phyloP scores from a whole-genome alignment of 2,797 vertebrate genomes.

The Lagodon rhomboides region DNA sequence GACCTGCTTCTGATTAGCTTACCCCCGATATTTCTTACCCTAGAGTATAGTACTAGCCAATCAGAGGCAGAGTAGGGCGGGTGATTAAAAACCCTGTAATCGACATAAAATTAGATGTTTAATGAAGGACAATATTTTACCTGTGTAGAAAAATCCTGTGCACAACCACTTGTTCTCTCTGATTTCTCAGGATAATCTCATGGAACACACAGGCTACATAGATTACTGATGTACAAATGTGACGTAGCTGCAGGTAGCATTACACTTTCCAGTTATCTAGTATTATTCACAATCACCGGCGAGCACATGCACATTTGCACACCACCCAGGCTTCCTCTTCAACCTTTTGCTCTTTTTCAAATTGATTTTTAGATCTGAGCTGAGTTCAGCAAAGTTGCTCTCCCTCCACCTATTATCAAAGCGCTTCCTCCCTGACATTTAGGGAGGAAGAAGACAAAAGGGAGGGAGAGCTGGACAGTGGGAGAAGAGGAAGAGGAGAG shows the following conservation, averaged over 20 bases:
- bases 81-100: no score
- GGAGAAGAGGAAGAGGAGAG: conserved; percentile 48
- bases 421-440: conserved; percentile 80
- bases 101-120: background rate
- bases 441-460: conserved; percentile 59
- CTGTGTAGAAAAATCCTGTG: background rate
- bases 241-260: background rate
- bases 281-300: conserved; percentile 22
- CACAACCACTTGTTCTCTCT: background rate
- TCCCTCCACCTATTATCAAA: conserved; percentile 73
- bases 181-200: background rate
- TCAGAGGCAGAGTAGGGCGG: no score
- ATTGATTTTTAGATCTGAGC: conserved; percentile 79
- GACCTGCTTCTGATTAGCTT: no score
- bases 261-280: background rate
- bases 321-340: conserved; percentile 42
- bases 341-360: conserved; percentile 68
- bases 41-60: no score
- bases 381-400: conserved; percentile 71
- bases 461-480: conserved; percentile 8
- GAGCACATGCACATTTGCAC: conserved; percentile 1
- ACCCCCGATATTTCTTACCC: no score
- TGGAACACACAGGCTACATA: background rate
- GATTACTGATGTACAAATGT: no score
- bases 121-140: background rate